phyloP scores from a whole-genome alignment of 2,888 invertebrate species.

The Hyalella azteca region DNA sequence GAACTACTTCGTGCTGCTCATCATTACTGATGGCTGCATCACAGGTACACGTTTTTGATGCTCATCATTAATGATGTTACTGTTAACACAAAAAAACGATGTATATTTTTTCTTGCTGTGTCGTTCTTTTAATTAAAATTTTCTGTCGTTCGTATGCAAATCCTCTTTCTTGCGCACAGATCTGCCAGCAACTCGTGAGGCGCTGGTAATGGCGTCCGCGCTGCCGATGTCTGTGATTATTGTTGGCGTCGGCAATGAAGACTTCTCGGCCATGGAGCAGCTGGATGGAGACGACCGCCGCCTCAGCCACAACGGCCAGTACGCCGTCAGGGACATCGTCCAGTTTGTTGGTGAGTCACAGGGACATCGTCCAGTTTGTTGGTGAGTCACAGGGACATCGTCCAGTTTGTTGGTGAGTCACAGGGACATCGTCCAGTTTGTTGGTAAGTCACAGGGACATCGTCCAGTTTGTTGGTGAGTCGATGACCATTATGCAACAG shows the following conservation, averaged over 20 bases:
- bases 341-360: slow-evolving; percentile 63
- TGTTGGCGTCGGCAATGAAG: slow-evolving; percentile 66
- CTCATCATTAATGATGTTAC: too few relatives aligned
- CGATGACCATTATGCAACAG: too few relatives aligned
- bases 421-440: too few relatives aligned
- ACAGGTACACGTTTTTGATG: slow-evolving; percentile 64
- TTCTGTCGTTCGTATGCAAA: neutral
- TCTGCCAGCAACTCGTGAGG: slow-evolving; percentile 47
- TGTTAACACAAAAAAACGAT: too few relatives aligned
- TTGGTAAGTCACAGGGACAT: too few relatives aligned
- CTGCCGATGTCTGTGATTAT: slow-evolving; percentile 56
- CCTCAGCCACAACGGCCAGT: slow-evolving; percentile 62
- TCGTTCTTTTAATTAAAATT: neutral
- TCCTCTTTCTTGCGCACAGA: neutral
- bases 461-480: too few relatives aligned
- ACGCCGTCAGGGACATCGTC: slow-evolving; percentile 69
- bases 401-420: too few relatives aligned
- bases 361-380: too few relatives aligned
- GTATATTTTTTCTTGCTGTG: neutral
- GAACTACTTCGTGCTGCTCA: slow-evolving; percentile 67
- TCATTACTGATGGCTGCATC: slow-evolving; percentile 69
- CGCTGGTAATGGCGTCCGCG: slow-evolving; percentile 47
- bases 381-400: too few relatives aligned
- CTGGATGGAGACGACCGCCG: slow-evolving; percentile 53
- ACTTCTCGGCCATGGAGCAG: slow-evolving; percentile 66